Conservation (phyloP, 2,888 invertebrate species). For the Pyrrhosoma nymphula region DNA sequence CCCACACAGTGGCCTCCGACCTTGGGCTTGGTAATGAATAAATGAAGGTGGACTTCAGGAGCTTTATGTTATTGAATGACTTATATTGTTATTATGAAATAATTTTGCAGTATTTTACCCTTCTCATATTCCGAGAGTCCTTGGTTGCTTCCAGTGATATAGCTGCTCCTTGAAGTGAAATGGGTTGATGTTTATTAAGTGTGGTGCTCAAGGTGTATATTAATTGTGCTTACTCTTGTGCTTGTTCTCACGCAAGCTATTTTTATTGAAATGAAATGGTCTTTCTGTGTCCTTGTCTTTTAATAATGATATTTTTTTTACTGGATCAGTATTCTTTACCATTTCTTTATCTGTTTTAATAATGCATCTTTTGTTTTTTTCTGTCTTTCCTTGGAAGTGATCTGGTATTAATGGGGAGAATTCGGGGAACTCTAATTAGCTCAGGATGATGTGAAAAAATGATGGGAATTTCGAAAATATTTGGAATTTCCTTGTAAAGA, state of each 20-base stretch:
- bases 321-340: not conserved
- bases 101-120: not conserved
- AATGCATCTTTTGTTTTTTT: not conserved
- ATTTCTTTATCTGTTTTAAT: not conserved
- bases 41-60: not conserved
- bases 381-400: not conserved
- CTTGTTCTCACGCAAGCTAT: not conserved
- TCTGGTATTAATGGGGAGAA: not conserved
- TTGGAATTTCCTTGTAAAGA: not conserved
- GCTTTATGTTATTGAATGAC: not conserved
- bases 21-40: constrained; percentile 80
- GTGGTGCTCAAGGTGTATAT: not conserved
- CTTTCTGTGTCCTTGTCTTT: not conserved
- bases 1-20: constrained; percentile 87
- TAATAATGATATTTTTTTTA: not conserved
- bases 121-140: not conserved
- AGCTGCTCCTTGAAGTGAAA: not conserved
- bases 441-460: not conserved
- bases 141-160: not conserved
- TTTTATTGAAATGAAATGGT: not conserved
- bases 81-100: not conserved
- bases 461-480: not conserved
- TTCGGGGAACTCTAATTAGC: not conserved
- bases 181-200: not conserved
- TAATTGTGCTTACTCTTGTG: not conserved